Evolutionary conservation across 2,113 vertebrate genomes (phyloP).

Genomic region (Chamaea fasciata): DNA sequence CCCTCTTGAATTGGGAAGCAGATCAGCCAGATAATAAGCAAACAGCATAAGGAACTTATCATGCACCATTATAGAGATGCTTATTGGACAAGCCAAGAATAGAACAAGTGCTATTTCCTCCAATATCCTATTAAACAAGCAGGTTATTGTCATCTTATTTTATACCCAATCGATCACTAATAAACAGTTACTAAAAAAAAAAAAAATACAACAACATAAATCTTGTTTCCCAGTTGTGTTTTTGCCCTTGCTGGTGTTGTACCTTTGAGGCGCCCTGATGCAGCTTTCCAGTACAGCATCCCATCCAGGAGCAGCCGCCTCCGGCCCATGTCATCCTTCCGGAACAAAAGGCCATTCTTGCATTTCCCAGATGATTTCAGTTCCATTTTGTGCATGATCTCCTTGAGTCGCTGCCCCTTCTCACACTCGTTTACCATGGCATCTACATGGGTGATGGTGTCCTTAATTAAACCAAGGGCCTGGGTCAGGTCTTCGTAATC

Average conservation of each 20-base stretch:
- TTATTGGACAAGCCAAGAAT: slow-evolving; percentile 58
- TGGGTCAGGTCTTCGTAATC: slow-evolving; percentile 82
- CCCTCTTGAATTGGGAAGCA: slow-evolving; percentile 25
- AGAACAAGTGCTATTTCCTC: slow-evolving; percentile 56
- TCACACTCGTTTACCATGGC: slow-evolving; percentile 81
- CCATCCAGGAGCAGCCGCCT: slow-evolving; percentile 82
- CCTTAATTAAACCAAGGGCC: slow-evolving; percentile 84
- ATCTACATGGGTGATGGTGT: slow-evolving; percentile 86
- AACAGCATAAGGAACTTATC: slow-evolving; percentile 25
- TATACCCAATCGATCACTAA: slow-evolving; percentile 17
- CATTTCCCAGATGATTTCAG: slow-evolving; percentile 83
- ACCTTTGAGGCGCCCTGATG: slow-evolving; percentile 92
- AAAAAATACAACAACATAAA: neutral
- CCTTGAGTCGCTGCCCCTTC: slow-evolving; percentile 83
- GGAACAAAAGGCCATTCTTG: slow-evolving; percentile 86
- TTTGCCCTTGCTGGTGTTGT: neutral
- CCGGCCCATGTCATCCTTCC: slow-evolving; percentile 82
- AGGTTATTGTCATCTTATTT: slow-evolving; percentile 20
- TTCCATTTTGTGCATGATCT: slow-evolving; percentile 87
- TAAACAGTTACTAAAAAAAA: slow-evolving; percentile 17
- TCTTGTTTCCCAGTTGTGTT: neutral
- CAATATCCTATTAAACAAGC: slow-evolving; percentile 42
- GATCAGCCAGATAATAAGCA: slow-evolving; percentile 41
- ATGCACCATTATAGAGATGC: slow-evolving; percentile 9
- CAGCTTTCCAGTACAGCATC: slow-evolving; percentile 88